Percentiles rank a stretch among this genome's conserved stretches.
Conservation (phyloP, 1,140 invertebrate species). For the Aricia agestis region DNA sequence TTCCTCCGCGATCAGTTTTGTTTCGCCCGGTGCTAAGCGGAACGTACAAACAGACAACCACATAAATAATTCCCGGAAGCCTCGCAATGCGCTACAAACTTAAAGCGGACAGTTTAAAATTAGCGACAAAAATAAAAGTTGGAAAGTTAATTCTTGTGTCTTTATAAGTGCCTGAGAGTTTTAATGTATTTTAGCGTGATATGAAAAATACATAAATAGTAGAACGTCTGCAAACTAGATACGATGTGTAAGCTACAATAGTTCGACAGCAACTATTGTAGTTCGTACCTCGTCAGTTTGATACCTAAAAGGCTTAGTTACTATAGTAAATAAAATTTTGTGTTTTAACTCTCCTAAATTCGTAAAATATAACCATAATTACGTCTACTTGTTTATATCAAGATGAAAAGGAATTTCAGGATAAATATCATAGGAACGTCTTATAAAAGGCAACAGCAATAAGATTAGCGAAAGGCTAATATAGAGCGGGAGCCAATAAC, state of each 20-base stretch:
- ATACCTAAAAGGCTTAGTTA: no score
- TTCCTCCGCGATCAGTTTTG: slow-evolving; percentile 16
- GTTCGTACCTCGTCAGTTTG: no score
- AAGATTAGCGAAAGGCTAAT: slow-evolving; percentile 19
- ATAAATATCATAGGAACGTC: background rate
- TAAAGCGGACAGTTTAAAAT: slow-evolving; percentile 10
- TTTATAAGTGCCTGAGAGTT: background rate
- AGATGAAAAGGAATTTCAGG: no score
- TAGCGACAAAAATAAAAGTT: background rate
- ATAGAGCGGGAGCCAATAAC: slow-evolving; percentile 28
- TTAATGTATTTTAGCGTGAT: background rate
- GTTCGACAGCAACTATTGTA: no score
- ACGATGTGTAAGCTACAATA: no score
- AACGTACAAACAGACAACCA: slow-evolving; percentile 7
- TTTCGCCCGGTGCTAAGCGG: slow-evolving; percentile 17
- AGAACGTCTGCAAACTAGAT: no score
- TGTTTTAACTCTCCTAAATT: no score
- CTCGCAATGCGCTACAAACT: slow-evolving; percentile 17
- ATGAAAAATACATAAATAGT: no score
- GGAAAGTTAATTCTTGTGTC: slow-evolving; percentile 5
- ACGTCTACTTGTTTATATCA: no score
- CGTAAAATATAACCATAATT: no score
- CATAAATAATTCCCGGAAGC: slow-evolving; percentile 27
- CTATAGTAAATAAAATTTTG: no score
- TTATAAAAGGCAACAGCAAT: background rate